Evolutionary conservation across 2,797 vertebrate species (phyloP), one percentile per base, ranked within the genome.

Genomic region (Propithecus deckenii): DNA sequence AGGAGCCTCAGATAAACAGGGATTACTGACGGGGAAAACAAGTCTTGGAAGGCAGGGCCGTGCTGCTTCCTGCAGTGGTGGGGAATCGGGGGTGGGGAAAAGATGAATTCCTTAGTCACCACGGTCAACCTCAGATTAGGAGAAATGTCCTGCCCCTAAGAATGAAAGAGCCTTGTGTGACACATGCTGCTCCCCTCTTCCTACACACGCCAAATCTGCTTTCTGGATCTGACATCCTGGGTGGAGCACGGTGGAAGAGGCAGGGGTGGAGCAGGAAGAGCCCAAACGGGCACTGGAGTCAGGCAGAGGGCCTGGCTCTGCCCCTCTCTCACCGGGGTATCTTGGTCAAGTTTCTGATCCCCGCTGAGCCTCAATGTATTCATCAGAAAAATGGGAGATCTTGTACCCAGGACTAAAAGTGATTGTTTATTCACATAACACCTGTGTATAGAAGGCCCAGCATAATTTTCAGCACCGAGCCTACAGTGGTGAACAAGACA

Each of bases 61-160:
- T 0, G 38, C 48, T 38, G 75, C 80, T 94, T 96, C 92, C 81
- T 50, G 41, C 46, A 63, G 35, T 0, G 20, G 63, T 57, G 61
- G 74, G 76, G 96, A 95, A 94, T 91, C 61, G 43, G 88, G 88
- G 79, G 48, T 30, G 59, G 78, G 55, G 59, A 43, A 52, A 61
- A 71, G 88, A 67, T 57, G 30, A 90, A 41, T 52, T 59, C 75
- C 65, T 97, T 89, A 87, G 93, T 97, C 96, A 97, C 71, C 87
- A 32, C 7, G 25, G 86, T 38, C 91, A 78, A 28, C 17, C n/a
- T 38, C 79, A 84, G 91, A 86, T 72, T 52, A 76, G 65, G 52
- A 69, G 72, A 69, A 25, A 63, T 3, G 50, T 83, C 85, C 71
- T 23, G 5, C 13, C 71, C 23, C 2, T 13, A 7, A 57, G 35